Evolutionary conservation across 1,140 invertebrate genomes (phyloP).

Genomic region (Hesperophylax magnus): DNA sequence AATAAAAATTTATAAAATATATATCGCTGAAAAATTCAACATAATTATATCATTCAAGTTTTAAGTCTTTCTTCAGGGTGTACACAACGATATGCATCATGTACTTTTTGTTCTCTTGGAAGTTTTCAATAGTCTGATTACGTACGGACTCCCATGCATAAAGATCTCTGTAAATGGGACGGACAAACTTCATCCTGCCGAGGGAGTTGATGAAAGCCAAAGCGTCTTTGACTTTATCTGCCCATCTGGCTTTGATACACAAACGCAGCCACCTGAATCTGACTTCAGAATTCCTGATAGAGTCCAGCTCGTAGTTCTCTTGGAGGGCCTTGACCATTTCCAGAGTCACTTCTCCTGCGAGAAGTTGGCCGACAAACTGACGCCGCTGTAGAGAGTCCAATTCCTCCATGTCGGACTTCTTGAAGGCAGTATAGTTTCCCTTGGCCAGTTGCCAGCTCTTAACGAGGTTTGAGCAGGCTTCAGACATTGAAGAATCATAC

Average conservation of each 20-base stretch:
- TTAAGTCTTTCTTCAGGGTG: conserved; percentile 83
- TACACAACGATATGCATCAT: conserved; percentile 89
- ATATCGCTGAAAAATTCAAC: background rate
- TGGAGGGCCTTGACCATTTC: conserved; percentile 78
- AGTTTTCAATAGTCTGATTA: conserved; percentile 80
- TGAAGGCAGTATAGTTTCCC: conserved; percentile 39
- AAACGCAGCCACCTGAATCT: conserved; percentile 86
- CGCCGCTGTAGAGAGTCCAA: conserved; percentile 75
- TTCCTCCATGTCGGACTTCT: conserved; percentile 20
- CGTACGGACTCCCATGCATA: conserved; percentile 83
- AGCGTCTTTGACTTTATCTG: conserved; percentile 75
- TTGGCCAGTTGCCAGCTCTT: conserved; percentile 59
- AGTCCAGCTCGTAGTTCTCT: conserved; percentile 77
- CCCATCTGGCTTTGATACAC: conserved; percentile 81
- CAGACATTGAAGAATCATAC: conserved; percentile 79
- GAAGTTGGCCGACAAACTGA: conserved; percentile 81
- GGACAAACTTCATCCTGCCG: conserved; percentile 92
- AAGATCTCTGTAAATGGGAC: conserved; percentile 90
- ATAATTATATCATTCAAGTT: conserved; percentile 58
- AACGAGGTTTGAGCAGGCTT: conserved; percentile 75
- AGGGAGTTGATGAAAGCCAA: conserved; percentile 86
- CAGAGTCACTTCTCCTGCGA: conserved; percentile 71
- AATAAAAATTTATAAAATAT: conserved; percentile 17
- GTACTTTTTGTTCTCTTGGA: conserved; percentile 76
- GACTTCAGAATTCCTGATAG: conserved; percentile 84